Evolutionary conservation across 2,888 invertebrate genomes (phyloP), one percentile per base, ranked within the genome.

Genomic region (Dysmachus trigonus): DNA sequence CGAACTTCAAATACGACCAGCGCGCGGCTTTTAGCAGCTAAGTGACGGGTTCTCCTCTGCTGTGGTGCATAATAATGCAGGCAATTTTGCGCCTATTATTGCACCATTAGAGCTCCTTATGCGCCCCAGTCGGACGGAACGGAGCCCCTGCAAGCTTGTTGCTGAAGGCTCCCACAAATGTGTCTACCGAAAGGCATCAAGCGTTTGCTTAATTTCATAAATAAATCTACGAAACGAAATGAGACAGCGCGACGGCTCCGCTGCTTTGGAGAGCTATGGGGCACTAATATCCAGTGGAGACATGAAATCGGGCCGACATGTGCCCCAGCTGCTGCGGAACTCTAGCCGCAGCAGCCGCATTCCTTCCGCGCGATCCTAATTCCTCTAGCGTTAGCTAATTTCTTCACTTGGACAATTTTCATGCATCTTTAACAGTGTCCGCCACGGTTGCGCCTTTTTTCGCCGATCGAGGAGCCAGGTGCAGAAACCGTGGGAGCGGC

Each of bases 21-120:
- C 62, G 62, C 62, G 10, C 62, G 27, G 27, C 62, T 62, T 22
- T 62, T 62, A 62, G 22, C 62, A 18, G 51, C 22, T 62, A 27
- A 62, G 27, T 18, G 62, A 62, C 62, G 47, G 10, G 62, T 18
- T 62, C 22, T 62, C 22, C 27, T 62, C 27, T 22, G 8, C 27
- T 7, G 22, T 51, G 5, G 15, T 27, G 15, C 33, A 31, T 71
- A 27, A n/a, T 33, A 31, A 73, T 73, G 73, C 73, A 31, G 73
- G 73, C 73, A 73, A 73, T 73, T 73, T 73, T 33, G 33, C 33
- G n/a, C 73, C 73, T 73, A 73, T 73, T 73, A 73, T 73, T 73
- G 73, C n/a, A 33, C n/a, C 73, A 73, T 73, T 31, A 73, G 33
- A n/a, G n/a, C 73, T 73, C n/a, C 33, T 73, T 73, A 33, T 31